Evolutionary conservation across 2,797 vertebrate species (phyloP).

Genomic region (Cynodonichthys magdalenae): DNA sequence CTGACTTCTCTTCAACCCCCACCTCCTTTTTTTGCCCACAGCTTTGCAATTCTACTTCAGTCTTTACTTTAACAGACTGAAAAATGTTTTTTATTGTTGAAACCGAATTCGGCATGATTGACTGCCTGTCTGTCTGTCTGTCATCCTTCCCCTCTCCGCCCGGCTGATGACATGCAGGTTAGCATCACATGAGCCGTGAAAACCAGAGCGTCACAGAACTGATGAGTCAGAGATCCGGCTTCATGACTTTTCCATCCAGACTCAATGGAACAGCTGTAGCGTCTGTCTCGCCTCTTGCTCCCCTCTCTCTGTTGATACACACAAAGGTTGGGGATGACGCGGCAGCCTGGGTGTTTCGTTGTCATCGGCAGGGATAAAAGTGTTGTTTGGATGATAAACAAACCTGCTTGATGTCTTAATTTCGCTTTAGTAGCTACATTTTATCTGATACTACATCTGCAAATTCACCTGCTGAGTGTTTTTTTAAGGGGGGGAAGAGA

Average conservation of each 20-base stretch:
- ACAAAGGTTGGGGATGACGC: conserved; percentile 70
- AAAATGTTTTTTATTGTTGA: conserved; percentile 49
- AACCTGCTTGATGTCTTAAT: conserved; percentile 39
- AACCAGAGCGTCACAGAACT: conserved; percentile 74
- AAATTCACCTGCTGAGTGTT: conserved; percentile 24
- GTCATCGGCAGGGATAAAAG: conserved; percentile 60
- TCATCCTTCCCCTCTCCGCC: conserved; percentile 16
- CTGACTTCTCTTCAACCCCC: conserved; percentile 20
- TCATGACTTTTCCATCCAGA: conserved; percentile 77
- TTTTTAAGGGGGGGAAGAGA: conserved; percentile 1
- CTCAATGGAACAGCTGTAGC: conserved; percentile 79
- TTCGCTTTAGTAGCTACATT: conserved; percentile 25
- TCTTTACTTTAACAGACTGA: conserved; percentile 28
- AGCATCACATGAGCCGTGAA: conserved; percentile 69
- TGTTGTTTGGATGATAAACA: conserved; percentile 48
- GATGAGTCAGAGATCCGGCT: conserved; percentile 82
- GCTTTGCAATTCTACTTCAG: conserved; percentile 34
- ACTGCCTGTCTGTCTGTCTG: conserved; percentile 9
- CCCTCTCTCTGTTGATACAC: conserved; percentile 43
- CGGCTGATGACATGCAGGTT: conserved; percentile 60
- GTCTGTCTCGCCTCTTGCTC: conserved; percentile 50
- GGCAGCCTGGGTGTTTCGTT: conserved; percentile 71
- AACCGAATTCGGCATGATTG: conserved; percentile 26
- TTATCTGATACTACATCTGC: conserved; percentile 22
- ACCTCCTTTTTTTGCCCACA: conserved; percentile 17